Base-by-base conservation (phyloP, 2,888 invertebrate genomes). In the Synergus umbraculus region DNA sequence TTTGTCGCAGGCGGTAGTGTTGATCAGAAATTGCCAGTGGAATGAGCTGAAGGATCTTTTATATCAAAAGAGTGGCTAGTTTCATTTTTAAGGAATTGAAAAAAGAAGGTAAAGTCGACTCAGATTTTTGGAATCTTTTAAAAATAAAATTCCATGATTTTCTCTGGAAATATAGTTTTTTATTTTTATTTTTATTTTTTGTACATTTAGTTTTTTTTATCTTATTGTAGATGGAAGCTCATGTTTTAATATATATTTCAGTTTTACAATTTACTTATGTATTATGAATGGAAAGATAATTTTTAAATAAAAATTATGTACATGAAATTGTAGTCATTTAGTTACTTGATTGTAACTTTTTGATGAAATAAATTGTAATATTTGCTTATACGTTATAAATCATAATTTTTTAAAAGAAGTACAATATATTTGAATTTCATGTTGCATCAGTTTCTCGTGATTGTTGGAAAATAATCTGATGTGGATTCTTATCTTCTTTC, bases 401-500 rank as follows among this genome's bases (percentile, higher is more conserved):
- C 4, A 3, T 22, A 5, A 22, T 67, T 67, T 22, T 44, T 44
- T 4, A 0, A n/a, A 29, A 29, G 7, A 69, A 22, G 9, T 18
- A 67, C 5, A 66, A n/a, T 66, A 41, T 49, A 22, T 49, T 69
- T 69, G 7, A 69, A 12, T 46, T 49, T 69, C 49, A 46, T 29
- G 13, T 49, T 69, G 63, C 63, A 63, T 69, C 44, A 67, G 22
- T 49, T 49, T 46, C 13, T 29, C 46, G 22, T 44, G 46, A 29
- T 49, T 73, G 54, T 54, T 73, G 37, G 29, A 54, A 73, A 73
- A 73, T 67, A 67, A 67, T 73, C 29, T 73, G 49, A 73, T 73
- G 13, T 73, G 73, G 41, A 37, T 58, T 54, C 54, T 73, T 73
- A 73, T 73, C 73, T 54, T 54, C 29, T 73, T 54, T 73, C 54